Base-by-base conservation (phyloP, 2,888 invertebrate genomes). In the Acanthosepion esculentum region DNA sequence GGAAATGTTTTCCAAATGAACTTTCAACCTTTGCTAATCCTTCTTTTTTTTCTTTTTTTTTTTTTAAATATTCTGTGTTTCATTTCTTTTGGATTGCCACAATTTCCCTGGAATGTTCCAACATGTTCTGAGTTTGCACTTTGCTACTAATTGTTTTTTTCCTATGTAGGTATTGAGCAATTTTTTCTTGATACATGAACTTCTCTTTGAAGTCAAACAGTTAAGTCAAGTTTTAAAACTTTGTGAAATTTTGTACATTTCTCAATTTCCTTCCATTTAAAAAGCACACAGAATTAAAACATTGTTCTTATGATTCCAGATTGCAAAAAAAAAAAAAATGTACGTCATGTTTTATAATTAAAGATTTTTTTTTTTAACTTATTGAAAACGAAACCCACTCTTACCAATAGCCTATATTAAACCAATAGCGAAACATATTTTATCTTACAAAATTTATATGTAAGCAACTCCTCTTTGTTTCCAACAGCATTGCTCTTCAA, bases 21-120 rank as follows among this genome's bases (percentile, higher is more conserved):
- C 6, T 59, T 59, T 23, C 20, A 59, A 59, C 59, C 59, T 6
- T 7, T 59, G 3, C 20, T 59, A 59, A 59, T 18, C 15, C 12
- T 20, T 2, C 7, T 3, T 12, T 78, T 29, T 78, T 78, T 78
- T n/a, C 3, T 41, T 41, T 41, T 41, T 41, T 41, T 41, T 41
- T 41, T 41, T 41, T 41, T 41, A 41, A 12, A n/a, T 15, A 59
- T 23, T 23, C 23, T 20, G 7, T 78, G 78, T 78, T n/a, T 33
- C n/a, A 18, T 78, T 78, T n/a, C n/a, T 50, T 50, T 50, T n/a
- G 12, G n/a, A 78, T n/a, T n/a, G 18, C n/a, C 78, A 78, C n/a
- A 78, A n/a, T 78, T 78, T 78, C 78, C 78, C n/a, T 78, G 78
- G 78, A 78, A 78, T 78, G n/a, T 78, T 78, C n/a, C 78, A 78